Evolutionary conservation across 2,797 vertebrate species (phyloP).

Genomic region (Parauchenoglanis punctatus): DNA sequence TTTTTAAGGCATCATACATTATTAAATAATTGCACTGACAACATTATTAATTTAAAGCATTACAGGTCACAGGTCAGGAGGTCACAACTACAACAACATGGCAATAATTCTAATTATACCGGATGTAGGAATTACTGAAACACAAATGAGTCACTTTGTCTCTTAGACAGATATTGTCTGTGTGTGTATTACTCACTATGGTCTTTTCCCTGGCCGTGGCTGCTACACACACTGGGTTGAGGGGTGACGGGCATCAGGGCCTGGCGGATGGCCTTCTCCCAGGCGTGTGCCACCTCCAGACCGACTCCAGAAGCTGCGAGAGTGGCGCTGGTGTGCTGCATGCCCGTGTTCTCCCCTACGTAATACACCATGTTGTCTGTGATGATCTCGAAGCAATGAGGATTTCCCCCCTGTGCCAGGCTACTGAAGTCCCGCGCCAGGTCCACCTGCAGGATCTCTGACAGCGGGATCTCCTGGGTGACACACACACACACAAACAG

Average conservation of each 20-base stretch:
- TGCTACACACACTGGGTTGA: slow-evolving; percentile 87
- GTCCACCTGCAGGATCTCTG: slow-evolving; percentile 95
- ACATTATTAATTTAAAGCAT: not conserved
- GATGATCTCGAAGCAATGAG: slow-evolving; percentile 98
- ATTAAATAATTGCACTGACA: not conserved
- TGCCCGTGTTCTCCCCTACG: slow-evolving; percentile 91
- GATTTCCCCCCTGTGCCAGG: slow-evolving; percentile 89
- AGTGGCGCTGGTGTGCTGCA: slow-evolving; percentile 75
- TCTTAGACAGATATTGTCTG: not conserved
- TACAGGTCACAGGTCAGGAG: not conserved
- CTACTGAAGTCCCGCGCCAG: slow-evolving; percentile 84
- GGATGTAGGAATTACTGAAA: not conserved
- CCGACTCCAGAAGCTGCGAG: slow-evolving; percentile 91
- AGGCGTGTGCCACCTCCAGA: slow-evolving; percentile 91
- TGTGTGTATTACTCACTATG: slow-evolving; percentile 84
- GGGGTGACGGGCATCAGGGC: slow-evolving; percentile 98
- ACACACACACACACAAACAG: slow-evolving; percentile 9
- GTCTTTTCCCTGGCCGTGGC: slow-evolving; percentile 88
- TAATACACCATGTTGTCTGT: slow-evolving; percentile 96
- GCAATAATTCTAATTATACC: not conserved
- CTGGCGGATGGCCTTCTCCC: slow-evolving; percentile 97
- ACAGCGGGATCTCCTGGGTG: slow-evolving; percentile 95
- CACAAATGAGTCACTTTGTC: not conserved
- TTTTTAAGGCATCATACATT: not conserved
- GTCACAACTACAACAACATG: not conserved